Conservation (phyloP, 1,140 invertebrate genomes). For the Calliopsis andreniformis region DNA sequence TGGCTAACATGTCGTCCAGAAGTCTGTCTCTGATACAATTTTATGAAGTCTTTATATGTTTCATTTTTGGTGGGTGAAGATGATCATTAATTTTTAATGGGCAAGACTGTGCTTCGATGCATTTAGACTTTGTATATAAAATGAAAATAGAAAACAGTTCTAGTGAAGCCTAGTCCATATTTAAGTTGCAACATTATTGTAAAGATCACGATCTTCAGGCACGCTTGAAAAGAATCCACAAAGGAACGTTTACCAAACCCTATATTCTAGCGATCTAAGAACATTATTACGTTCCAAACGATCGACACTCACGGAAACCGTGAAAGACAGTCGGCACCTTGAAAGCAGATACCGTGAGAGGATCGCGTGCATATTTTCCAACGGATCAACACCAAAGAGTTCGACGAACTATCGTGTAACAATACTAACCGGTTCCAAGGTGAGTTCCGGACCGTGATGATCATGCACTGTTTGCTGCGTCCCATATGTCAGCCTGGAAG, state of each 20-base stretch:
- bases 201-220: not conserved
- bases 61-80: too few relatives aligned
- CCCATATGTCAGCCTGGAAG: slow-evolving; percentile 55
- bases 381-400: slow-evolving; percentile 16
- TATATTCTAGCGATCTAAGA: not conserved
- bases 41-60: too few relatives aligned
- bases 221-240: not conserved
- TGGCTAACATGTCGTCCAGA: too few relatives aligned
- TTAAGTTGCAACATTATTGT: too few relatives aligned
- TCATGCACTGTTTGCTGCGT: slow-evolving; percentile 27
- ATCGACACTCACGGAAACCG: not conserved
- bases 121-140: too few relatives aligned
- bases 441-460: not conserved
- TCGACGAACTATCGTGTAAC: not conserved
- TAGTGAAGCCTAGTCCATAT: not conserved
- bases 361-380: slow-evolving; percentile 21
- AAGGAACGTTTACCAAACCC: slow-evolving; percentile 2
- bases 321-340: not conserved
- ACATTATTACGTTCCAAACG: not conserved
- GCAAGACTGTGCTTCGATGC: too few relatives aligned
- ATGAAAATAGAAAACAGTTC: too few relatives aligned
- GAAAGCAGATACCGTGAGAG: slow-evolving; percentile 17
- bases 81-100: too few relatives aligned
- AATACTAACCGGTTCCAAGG: slow-evolving; percentile 28
- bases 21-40: too few relatives aligned